Percentiles rank a stretch among this genome's conserved stretches.
Conservation (phyloP, 2,797 vertebrate species). For the Tokudaia muenninki region DNA sequence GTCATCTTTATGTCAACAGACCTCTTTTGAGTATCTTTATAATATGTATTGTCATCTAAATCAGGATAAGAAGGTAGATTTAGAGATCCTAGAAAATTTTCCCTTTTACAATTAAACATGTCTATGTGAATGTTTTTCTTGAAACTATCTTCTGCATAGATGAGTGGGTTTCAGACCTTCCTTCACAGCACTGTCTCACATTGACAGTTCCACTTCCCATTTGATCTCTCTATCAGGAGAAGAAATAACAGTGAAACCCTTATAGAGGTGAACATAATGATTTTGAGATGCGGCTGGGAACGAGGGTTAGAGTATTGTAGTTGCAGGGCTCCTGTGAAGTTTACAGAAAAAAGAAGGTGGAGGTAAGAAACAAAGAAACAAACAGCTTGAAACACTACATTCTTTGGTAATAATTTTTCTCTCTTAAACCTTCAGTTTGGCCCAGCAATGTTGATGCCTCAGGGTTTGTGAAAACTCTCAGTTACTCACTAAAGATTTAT, state of each 20-base stretch:
- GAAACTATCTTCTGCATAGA: background rate
- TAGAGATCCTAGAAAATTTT: background rate
- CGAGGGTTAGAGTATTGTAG: background rate
- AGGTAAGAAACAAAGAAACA: background rate
- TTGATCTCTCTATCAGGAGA: background rate
- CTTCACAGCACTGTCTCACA: background rate
- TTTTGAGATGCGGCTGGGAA: slow-evolving; percentile 36
- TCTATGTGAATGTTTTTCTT: background rate
- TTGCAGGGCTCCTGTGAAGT: background rate
- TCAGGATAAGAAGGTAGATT: background rate
- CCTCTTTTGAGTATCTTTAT: background rate
- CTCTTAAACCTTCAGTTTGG: slow-evolving; percentile 65
- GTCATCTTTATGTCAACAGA: background rate
- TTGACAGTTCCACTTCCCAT: background rate
- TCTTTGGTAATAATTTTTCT: slow-evolving; percentile 73
- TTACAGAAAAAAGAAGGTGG: background rate
- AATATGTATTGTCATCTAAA: background rate
- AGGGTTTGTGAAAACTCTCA: slow-evolving; percentile 62
- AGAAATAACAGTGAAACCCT: slow-evolving; percentile 57
- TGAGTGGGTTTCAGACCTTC: background rate
- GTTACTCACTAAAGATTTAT: slow-evolving; percentile 40
- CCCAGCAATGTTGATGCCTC: background rate
- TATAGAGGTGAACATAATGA: slow-evolving; percentile 52
- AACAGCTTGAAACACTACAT: background rate
- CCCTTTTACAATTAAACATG: slow-evolving; percentile 8